These are phyloP conservation scores for Blera fallax DNA, from an alignment of 2,888 invertebrate genomes.

Conservation along the genomic window DNA sequence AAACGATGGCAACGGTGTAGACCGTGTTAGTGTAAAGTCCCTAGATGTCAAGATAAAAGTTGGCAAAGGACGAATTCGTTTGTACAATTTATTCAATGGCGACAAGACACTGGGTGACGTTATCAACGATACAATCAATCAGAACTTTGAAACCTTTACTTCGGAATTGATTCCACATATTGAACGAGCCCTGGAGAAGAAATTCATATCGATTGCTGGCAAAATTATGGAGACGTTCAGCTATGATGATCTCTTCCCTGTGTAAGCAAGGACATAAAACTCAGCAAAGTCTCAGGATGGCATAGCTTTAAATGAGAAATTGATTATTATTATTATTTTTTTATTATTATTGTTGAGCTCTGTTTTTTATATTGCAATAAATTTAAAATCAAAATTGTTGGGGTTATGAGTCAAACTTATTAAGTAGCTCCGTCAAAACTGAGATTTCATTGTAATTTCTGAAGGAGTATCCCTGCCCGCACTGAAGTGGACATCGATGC, in stretches of 20 bases:
- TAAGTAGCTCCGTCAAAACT: too few relatives aligned
- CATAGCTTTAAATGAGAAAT: constrained; percentile 31
- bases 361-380: not conserved
- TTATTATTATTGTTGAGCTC: not conserved
- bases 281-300: constrained; percentile 12
- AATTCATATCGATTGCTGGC: constrained; percentile 84
- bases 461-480: too few relatives aligned
- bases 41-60: constrained; percentile 87
- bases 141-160: constrained; percentile 87
- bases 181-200: constrained; percentile 85
- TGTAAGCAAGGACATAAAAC: constrained; percentile 74
- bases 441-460: too few relatives aligned
- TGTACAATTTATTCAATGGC: constrained; percentile 89
- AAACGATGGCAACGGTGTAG: constrained; percentile 82
- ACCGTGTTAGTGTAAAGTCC: constrained; percentile 85
- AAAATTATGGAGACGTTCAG: constrained; percentile 85
- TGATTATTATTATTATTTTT: not conserved
- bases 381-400: not conserved
- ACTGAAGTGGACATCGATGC: too few relatives aligned
- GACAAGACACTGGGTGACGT: constrained; percentile 87
- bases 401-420: too few relatives aligned
- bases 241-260: constrained; percentile 83
- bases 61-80: constrained; percentile 85
- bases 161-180: constrained; percentile 88
- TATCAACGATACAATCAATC: constrained; percentile 84